Evolutionary conservation across 2,113 vertebrate species (phyloP).

Genomic region (Microtus richardsoni): DNA sequence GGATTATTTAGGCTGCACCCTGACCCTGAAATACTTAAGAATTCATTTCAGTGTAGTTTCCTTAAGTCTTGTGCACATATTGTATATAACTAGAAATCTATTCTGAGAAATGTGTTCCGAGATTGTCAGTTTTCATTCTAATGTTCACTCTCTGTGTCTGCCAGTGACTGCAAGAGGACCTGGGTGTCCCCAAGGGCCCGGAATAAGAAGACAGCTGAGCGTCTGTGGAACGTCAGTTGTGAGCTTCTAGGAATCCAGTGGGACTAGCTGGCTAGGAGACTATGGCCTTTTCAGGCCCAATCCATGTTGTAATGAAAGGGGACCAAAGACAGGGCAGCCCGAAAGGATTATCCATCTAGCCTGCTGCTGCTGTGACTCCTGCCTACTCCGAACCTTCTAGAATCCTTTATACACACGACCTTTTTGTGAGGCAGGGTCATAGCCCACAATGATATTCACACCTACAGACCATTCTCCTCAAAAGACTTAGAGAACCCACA

Average conservation of each 20-base stretch:
- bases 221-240: slow-evolving; percentile 94
- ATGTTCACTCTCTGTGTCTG: not conserved
- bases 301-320: not conserved
- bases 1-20: not conserved
- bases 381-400: not conserved
- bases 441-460: not conserved
- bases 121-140: not conserved
- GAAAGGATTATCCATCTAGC: not conserved
- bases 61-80: not conserved
- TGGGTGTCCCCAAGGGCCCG: slow-evolving; percentile 91
- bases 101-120: not conserved
- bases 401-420: not conserved
- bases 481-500: not conserved
- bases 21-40: slow-evolving; percentile 5
- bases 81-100: slow-evolving; percentile 6
- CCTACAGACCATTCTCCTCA: not conserved
- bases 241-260: slow-evolving; percentile 94
- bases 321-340: not conserved
- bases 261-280: slow-evolving; percentile 80
- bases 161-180: slow-evolving; percentile 93
- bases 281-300: not conserved
- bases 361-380: not conserved
- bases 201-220: slow-evolving; percentile 91
- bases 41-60: not conserved
- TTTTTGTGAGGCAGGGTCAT: not conserved